Base-by-base conservation (phyloP, 2,888 invertebrate species). In the Cremastobaeus sp. region DNA sequence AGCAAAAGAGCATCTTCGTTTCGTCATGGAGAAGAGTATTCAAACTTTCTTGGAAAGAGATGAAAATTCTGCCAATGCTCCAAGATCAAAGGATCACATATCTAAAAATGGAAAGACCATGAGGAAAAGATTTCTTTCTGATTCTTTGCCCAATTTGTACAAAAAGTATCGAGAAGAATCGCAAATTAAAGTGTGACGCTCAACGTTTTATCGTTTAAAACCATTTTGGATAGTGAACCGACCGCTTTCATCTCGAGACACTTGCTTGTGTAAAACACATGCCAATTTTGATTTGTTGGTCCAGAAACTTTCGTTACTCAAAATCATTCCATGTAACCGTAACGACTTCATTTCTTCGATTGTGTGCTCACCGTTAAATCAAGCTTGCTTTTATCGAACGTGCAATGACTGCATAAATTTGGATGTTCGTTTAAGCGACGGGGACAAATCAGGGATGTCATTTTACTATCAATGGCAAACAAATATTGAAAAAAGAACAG, bases 161-260 rank as follows among this genome's bases (percentile, higher is more conserved):
- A 1, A 9, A 34, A 74, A 71, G 41, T 74, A 57, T 54, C 3
- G 20, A 6, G 15, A 14, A 34, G 74, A 66, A 28, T 34, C 43
- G 12, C 3, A 1, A 14, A 25, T 71, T 12, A 62, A 66, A 57
- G 39, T 71, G 14, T 68, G 70, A 11, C 50, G 57, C 11, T 14
- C 70, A 41, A 62, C 60, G 8, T 71, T 75, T 32, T 75, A 71
- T 41, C 50, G 54, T 0, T 30, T 71, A 0, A 60, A 57, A 21
- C 66, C 66, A 3, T 74, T 74, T 21, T 75, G 66, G 70, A 66
- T 70, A 41, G 34, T 62, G 6, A 20, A 52, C 28, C 64, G 65
- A 32, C 48, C 45, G 17, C 6, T 74, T 17, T 55, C 69, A 8
- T 43, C 52, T 3, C 43, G 74, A 0, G 74, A 74, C 41, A 74